A percentile compares a stretch with the other conserved stretches of the same genome.
These are phyloP conservation scores for Pyrgus malvae DNA, from an alignment of 2,888 invertebrate species.

Conservation along the genomic window DNA sequence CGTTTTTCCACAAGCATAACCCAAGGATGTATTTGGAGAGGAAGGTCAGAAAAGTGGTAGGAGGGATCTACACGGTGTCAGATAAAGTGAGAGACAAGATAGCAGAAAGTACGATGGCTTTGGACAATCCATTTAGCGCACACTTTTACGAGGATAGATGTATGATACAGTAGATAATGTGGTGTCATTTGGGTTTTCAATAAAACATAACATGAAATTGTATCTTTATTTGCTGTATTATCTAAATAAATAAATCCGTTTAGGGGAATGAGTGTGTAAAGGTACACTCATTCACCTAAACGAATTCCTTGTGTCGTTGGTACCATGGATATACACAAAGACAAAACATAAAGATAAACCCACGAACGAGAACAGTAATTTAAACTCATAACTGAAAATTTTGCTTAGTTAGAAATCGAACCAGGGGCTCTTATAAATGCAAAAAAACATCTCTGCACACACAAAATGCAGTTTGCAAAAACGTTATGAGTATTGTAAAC, in stretches of 20 bases:
- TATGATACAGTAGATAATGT: conserved; percentile 46
- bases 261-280: neutral
- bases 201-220: conserved; percentile 7
- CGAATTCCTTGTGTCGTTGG: too few species aligned
- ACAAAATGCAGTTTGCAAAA: too few species aligned
- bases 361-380: too few species aligned
- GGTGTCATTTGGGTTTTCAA: conserved; percentile 3
- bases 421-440: too few species aligned
- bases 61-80: conserved; percentile 56
- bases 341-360: too few species aligned
- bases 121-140: conserved; percentile 59
- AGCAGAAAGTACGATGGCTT: conserved; percentile 55
- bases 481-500: too few species aligned
- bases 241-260: too few species aligned
- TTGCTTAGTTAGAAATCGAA: too few species aligned
- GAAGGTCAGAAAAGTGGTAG: conserved; percentile 53
- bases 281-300: too few species aligned
- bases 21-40: conserved; percentile 46
- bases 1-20: conserved; percentile 56
- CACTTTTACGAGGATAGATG: conserved; percentile 67
- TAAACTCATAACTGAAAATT: too few species aligned
- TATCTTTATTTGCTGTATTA: conserved; percentile 15
- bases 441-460: too few species aligned
- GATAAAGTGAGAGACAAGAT: conserved; percentile 62
- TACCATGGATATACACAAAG: too few species aligned